Evolutionary conservation across 2,113 vertebrate species (phyloP).

Genomic region (Podocnemis expansa): DNA sequence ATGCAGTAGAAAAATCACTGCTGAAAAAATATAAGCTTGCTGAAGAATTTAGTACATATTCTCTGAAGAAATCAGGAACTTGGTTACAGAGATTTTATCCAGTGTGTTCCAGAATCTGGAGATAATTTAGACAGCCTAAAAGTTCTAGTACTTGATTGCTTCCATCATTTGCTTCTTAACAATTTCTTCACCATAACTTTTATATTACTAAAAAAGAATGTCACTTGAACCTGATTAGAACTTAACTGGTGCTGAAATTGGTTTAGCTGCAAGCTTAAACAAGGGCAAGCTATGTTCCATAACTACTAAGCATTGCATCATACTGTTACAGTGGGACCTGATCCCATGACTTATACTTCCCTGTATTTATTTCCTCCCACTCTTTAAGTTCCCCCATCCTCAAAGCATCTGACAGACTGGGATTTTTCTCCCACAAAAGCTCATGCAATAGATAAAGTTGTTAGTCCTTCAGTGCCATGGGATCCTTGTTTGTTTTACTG

Average conservation of each 20-base stretch:
- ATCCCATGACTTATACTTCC: too few species aligned
- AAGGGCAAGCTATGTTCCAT: neutral
- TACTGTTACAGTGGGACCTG: too few species aligned
- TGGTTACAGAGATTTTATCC: neutral
- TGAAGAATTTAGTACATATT: neutral
- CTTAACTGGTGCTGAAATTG: neutral
- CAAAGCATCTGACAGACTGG: too few species aligned
- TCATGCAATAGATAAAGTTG: too few species aligned
- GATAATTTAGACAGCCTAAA: rapidly evolving
- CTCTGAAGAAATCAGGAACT: neutral
- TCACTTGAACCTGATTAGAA: neutral
- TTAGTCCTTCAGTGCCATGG: too few species aligned
- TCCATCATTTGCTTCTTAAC: neutral
- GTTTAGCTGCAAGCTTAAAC: neutral
- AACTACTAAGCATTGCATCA: neutral
- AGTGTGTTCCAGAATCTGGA: neutral
- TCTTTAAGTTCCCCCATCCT: too few species aligned
- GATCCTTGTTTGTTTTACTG: too few species aligned
- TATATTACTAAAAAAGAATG: neutral
- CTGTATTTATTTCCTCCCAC: too few species aligned
- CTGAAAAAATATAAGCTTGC: neutral
- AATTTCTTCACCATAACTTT: neutral
- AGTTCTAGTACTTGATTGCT: neutral
- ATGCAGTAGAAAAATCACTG: neutral
- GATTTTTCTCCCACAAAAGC: too few species aligned